phyloP scores from a whole-genome alignment of 2,113 vertebrate species.

The Triplophysa siluroides region DNA sequence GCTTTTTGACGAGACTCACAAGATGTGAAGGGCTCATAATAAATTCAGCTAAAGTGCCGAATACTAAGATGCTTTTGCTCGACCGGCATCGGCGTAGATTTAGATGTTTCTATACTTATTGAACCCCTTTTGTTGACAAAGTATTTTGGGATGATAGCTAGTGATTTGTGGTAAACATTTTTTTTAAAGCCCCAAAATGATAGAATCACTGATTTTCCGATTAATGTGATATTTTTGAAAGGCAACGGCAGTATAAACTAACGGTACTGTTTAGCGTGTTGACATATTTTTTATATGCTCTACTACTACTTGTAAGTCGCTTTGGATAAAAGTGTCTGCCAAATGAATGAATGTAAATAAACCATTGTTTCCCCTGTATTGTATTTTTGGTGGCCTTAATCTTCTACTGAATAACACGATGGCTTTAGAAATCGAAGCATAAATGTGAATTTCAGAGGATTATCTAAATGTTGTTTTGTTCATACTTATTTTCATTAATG shows the following conservation, averaged over 20 bases:
- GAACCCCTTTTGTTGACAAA: background rate
- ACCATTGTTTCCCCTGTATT: background rate
- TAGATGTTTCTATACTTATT: background rate
- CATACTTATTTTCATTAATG: too few species aligned
- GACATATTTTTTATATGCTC: too few species aligned
- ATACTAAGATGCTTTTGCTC: background rate
- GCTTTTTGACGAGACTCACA: background rate
- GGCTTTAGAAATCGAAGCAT: conserved; percentile 29
- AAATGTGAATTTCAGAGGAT: conserved; percentile 22
- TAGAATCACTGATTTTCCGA: background rate
- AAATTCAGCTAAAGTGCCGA: background rate
- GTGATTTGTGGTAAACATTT: too few species aligned
- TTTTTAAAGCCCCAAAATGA: too few species aligned
- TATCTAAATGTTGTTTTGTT: conserved; percentile 6
- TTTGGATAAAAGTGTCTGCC: too few species aligned
- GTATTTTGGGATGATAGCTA: background rate
- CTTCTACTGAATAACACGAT: conserved; percentile 20
- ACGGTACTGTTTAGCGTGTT: too few species aligned
- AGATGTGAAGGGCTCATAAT: conserved; percentile 8
- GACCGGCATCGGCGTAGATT: background rate
- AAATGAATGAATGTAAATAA: background rate
- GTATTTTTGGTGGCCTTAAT: conserved; percentile 12
- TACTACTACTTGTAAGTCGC: too few species aligned
- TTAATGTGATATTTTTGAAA: background rate
- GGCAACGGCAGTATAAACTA: background rate